phyloP scores from a whole-genome alignment of 2,888 invertebrate species.

The Caenorhabditis macrosperma region DNA sequence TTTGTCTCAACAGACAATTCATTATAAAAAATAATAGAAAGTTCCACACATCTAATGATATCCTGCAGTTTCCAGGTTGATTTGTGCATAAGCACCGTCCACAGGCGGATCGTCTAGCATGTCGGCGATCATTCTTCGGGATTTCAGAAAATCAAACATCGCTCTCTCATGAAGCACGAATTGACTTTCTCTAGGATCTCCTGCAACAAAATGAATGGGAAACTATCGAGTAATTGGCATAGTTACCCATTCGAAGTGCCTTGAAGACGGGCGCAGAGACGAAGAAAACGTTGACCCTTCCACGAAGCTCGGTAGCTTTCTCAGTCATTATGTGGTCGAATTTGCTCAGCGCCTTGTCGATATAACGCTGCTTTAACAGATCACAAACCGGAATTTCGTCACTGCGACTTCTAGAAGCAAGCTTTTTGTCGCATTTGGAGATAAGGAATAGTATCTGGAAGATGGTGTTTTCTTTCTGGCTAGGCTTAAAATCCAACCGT shows the following conservation, averaged over 20 bases:
- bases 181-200: slow-evolving; percentile 59
- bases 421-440: slow-evolving; percentile 67
- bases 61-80: slow-evolving; percentile 66
- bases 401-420: slow-evolving; percentile 62
- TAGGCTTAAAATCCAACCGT: slow-evolving; percentile 26
- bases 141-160: slow-evolving; percentile 72
- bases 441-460: slow-evolving; percentile 64
- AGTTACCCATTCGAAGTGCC: slow-evolving; percentile 65
- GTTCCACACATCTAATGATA: slow-evolving; percentile 1
- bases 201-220: slow-evolving; percentile 17
- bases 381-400: slow-evolving; percentile 74
- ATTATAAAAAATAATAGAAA: neutral
- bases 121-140: slow-evolving; percentile 68
- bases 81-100: slow-evolving; percentile 63
- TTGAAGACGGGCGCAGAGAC: slow-evolving; percentile 72
- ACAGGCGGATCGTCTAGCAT: slow-evolving; percentile 66
- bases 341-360: slow-evolving; percentile 67
- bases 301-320: slow-evolving; percentile 67
- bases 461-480: too few species aligned
- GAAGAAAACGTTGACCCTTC: slow-evolving; percentile 69
- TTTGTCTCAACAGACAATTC: slow-evolving; percentile 53
- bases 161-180: slow-evolving; percentile 71
- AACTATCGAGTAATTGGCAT: neutral
- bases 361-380: slow-evolving; percentile 68
- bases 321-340: slow-evolving; percentile 64